Base-by-base conservation (phyloP, 2,113 vertebrate species). In the Acanthisitta chloris region DNA sequence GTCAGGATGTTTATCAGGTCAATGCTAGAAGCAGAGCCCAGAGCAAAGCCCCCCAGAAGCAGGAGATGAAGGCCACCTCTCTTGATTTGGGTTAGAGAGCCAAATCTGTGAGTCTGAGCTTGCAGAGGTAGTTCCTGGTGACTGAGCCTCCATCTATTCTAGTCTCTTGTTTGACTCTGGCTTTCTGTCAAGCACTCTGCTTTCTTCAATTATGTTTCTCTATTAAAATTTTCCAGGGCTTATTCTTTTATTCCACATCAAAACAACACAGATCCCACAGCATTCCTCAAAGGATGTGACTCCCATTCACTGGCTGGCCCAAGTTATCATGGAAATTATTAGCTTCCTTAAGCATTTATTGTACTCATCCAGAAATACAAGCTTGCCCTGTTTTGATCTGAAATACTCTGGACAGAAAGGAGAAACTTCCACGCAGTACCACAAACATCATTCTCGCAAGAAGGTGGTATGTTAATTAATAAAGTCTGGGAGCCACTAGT, bases 401-500 rank as follows among this genome's bases (percentile, higher is more conserved):
- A 67, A 92, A 55, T 65, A 52, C 36, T 65, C 0, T 49, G 52
- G 45, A 57, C 0, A 0, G 77, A 89, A 94, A 86, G 88, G 69
- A 95, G 65, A 87, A 89, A 76, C 96, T 81, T 92, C 77, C 89
- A 87, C 0, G 0, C 59, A 71, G 69, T 65, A 81, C 96, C 93
- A 79, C 86, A 92, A 89, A 78, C 72, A 71, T 59, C 38, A 81
- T 57, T 80, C 46, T 83, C 92, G 71, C 58, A 95, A 77, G 82
- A 77, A 90, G 34, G 78, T 92, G 86, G 77, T 96, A 95, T 96
- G 95, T 67, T 96, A 96, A 95, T 94, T 94, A 95, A 94, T 94
- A 57, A 92, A 95, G 83, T 81, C 77, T 94, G 59, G 61, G 86
- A 96, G 61, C 91, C 90, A 79, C 83, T 87, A 52, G 19, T 87